Evolutionary conservation across 2,113 vertebrate genomes (phyloP).

Genomic region (Corythaixoides concolor): DNA sequence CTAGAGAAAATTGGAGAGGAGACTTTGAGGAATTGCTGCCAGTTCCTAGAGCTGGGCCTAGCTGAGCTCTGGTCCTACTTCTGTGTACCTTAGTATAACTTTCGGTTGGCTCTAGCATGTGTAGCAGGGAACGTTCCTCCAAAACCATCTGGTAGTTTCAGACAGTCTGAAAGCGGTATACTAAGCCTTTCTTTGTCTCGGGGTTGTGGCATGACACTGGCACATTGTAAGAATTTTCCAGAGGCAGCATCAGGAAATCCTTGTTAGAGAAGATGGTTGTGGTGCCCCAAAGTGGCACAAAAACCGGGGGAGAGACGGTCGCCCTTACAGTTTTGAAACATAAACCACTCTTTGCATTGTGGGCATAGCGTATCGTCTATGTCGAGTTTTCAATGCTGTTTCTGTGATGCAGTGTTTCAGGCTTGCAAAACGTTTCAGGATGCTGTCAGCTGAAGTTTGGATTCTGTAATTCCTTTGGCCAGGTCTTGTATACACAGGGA

Average conservation of each 20-base stretch:
- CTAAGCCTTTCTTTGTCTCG: background rate
- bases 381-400: background rate
- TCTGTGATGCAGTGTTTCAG: background rate
- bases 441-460: slow-evolving; percentile 34
- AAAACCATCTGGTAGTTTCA: background rate
- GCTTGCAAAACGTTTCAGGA: slow-evolving; percentile 52
- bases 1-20: background rate
- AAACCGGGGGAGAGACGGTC: background rate
- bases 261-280: background rate
- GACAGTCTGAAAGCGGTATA: background rate
- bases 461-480: slow-evolving; percentile 52
- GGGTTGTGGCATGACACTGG: background rate
- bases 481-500: slow-evolving; percentile 30
- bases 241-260: background rate
- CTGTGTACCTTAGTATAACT: background rate
- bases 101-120: background rate
- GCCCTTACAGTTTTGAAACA: background rate
- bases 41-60: background rate
- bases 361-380: too few relatives aligned
- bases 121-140: background rate
- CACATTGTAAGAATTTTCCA: background rate
- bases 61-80: background rate
- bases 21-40: background rate
- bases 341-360: background rate
- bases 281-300: background rate